A percentile compares a stretch with the other conserved stretches of the same genome.
These are phyloP conservation scores for Chrysolina haemoptera DNA, from an alignment of 2,888 invertebrate species.

Conservation along the genomic window DNA sequence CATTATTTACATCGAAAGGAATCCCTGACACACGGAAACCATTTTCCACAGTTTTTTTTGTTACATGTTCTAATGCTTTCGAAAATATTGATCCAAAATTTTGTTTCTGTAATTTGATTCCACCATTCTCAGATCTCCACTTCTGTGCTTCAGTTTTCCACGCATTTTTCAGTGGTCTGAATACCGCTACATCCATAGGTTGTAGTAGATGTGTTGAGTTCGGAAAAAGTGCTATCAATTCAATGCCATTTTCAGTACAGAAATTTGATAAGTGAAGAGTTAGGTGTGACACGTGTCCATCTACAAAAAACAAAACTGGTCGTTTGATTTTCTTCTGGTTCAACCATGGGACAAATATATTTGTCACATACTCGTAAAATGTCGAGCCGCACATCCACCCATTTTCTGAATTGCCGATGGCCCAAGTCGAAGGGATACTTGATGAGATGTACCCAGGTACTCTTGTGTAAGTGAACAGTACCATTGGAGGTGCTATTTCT, in stretches of 20 bases:
- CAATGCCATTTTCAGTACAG: slow-evolving; percentile 38
- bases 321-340: slow-evolving; percentile 24
- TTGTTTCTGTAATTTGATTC: slow-evolving; percentile 30
- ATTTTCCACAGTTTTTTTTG: slow-evolving; percentile 18
- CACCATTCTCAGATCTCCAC: slow-evolving; percentile 35
- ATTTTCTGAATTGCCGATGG: slow-evolving; percentile 48
- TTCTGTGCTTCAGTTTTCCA: slow-evolving; percentile 34
- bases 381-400: slow-evolving; percentile 68
- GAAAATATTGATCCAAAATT: slow-evolving; percentile 34
- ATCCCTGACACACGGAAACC: neutral
- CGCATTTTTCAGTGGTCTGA: slow-evolving; percentile 38
- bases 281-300: slow-evolving; percentile 37
- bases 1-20: neutral
- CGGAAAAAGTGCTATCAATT: slow-evolving; percentile 32
- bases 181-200: slow-evolving; percentile 41
- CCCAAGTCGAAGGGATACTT: slow-evolving; percentile 61
- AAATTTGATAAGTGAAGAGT: slow-evolving; percentile 33
- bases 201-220: slow-evolving; percentile 38
- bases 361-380: slow-evolving; percentile 65
- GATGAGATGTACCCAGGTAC: slow-evolving; percentile 51
- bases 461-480: slow-evolving; percentile 59
- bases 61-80: slow-evolving; percentile 29
- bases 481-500: slow-evolving; percentile 48
- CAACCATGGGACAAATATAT: slow-evolving; percentile 61
- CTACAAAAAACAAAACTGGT: slow-evolving; percentile 30